Evolutionary conservation across 2,113 vertebrate genomes (phyloP).

Genomic region (Narcine bancroftii): DNA sequence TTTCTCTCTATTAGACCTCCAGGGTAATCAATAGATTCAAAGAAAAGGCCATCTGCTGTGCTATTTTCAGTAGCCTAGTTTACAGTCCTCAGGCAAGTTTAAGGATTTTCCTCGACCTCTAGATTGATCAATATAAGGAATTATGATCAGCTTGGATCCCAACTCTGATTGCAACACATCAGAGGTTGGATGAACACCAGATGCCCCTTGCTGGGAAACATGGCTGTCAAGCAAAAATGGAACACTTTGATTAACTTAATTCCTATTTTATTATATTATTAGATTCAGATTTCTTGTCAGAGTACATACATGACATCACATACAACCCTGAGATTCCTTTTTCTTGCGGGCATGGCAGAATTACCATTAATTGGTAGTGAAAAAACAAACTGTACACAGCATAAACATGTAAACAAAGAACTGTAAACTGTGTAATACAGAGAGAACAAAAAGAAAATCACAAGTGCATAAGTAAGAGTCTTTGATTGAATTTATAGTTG

Average conservation of each 20-base stretch:
- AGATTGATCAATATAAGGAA: not conserved
- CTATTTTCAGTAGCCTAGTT: conserved; percentile 45
- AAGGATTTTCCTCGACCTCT: not conserved
- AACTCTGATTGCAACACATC: not conserved
- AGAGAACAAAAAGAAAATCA: too few relatives aligned
- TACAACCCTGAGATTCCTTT: too few relatives aligned
- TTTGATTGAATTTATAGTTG: too few relatives aligned
- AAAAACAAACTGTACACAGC: too few relatives aligned
- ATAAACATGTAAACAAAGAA: too few relatives aligned
- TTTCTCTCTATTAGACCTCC: not conserved
- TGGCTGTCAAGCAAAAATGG: not conserved
- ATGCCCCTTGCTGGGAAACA: not conserved
- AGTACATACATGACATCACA: too few relatives aligned
- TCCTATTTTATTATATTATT: too few relatives aligned
- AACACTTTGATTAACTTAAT: not conserved
- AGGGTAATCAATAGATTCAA: not conserved
- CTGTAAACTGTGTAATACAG: too few relatives aligned
- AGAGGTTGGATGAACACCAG: not conserved
- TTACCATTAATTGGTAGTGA: too few relatives aligned
- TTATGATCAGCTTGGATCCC: not conserved
- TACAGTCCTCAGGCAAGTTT: not conserved
- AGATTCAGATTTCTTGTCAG: too few relatives aligned
- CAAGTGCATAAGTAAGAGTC: too few relatives aligned
- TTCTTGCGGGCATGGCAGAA: too few relatives aligned
- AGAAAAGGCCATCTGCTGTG: conserved; percentile 39